phyloP scores from a whole-genome alignment of 2,888 invertebrate genomes.

The Aphrophora alni region DNA sequence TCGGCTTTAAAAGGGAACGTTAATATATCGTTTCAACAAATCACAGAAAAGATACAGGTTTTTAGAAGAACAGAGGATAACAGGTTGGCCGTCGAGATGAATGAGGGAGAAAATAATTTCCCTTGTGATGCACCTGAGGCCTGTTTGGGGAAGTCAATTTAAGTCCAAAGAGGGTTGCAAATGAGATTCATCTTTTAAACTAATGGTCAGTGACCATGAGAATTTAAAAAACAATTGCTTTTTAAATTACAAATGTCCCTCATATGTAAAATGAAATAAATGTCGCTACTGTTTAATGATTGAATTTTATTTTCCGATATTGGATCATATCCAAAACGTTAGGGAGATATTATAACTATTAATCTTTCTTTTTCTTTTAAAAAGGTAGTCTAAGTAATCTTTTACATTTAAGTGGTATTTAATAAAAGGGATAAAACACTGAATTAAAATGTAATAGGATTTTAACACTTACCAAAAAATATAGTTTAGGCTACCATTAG shows the following conservation, averaged over 20 bases:
- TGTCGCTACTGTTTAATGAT: too few species aligned
- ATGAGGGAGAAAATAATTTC: constrained; percentile 6
- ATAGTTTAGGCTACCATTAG: too few species aligned
- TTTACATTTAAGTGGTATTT: too few species aligned
- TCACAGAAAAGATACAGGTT: background rate
- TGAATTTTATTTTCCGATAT: too few species aligned
- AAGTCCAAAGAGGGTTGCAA: background rate
- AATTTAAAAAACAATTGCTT: background rate
- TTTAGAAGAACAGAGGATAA: background rate
- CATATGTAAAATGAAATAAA: too few species aligned
- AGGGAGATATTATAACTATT: too few species aligned
- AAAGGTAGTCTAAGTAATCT: too few species aligned
- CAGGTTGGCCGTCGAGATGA: background rate
- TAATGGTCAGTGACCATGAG: background rate
- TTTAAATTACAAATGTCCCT: background rate
- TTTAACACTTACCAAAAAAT: too few species aligned
- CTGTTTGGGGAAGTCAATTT: constrained; percentile 2
- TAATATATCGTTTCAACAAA: background rate
- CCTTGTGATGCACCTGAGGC: constrained; percentile 2
- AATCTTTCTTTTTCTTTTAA: too few species aligned
- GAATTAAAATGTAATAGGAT: too few species aligned
- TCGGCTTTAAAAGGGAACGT: background rate
- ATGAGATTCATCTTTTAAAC: background rate
- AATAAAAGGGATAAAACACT: too few species aligned
- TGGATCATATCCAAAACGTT: too few species aligned